phyloP scores from a whole-genome alignment of 2,113 vertebrate genomes.

The Papio anubis region DNA sequence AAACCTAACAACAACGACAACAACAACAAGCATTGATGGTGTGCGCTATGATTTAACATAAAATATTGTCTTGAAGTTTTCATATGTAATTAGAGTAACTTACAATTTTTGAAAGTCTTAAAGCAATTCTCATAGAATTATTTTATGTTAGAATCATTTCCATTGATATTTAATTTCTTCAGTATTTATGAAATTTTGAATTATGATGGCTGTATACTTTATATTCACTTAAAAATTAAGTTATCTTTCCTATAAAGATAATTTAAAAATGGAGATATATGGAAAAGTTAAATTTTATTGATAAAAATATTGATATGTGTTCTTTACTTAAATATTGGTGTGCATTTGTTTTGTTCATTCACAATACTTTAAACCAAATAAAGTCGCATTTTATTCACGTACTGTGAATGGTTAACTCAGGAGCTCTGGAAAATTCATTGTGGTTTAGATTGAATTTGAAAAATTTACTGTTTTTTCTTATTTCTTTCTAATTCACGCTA shows the following conservation, averaged over 20 bases:
- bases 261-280: neutral
- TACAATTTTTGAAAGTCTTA: neutral
- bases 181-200: neutral
- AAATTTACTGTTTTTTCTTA: neutral
- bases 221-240: constrained; percentile 12
- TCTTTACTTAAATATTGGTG: neutral
- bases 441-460: neutral
- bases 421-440: neutral
- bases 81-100: neutral
- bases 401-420: neutral
- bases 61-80: neutral
- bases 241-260: neutral
- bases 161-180: constrained; percentile 26
- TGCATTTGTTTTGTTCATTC: neutral
- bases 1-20: neutral
- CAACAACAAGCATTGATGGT: neutral
- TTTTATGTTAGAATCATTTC: constrained; percentile 26
- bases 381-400: neutral
- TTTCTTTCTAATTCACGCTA: neutral
- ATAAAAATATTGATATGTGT: neutral
- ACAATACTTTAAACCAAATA: neutral
- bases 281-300: neutral
- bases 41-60: neutral
- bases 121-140: neutral
- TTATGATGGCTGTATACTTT: neutral